Evolutionary conservation across 1,140 invertebrate species (phyloP).

Genomic region (Drosophila murphyi): DNA sequence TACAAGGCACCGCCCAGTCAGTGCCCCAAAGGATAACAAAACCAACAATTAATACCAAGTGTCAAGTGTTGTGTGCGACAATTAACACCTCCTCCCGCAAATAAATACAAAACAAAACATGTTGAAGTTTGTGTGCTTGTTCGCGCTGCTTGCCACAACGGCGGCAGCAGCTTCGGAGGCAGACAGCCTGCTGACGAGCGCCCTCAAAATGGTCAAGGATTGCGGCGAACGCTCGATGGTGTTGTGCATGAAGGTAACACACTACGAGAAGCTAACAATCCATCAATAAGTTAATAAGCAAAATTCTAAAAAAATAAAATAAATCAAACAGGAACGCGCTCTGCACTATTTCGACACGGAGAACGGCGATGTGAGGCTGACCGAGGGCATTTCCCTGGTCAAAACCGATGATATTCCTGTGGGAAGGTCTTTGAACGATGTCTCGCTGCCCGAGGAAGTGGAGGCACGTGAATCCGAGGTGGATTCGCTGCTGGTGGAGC

Average conservation of each 20-base stretch:
- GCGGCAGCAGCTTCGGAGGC: slow-evolving; percentile 75
- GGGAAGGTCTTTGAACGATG: slow-evolving; percentile 85
- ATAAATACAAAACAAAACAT: slow-evolving; percentile 81
- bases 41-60: slow-evolving; percentile 35
- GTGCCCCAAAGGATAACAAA: slow-evolving; percentile 46
- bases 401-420: slow-evolving; percentile 86
- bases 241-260: slow-evolving; percentile 89
- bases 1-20: slow-evolving; percentile 40
- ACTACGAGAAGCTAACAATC: too few relatives aligned
- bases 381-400: slow-evolving; percentile 89
- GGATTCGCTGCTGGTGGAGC: slow-evolving; percentile 90
- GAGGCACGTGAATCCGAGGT: slow-evolving; percentile 90
- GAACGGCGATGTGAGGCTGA: slow-evolving; percentile 86
- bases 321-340: slow-evolving; percentile 86
- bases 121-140: slow-evolving; percentile 84
- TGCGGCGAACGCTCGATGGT: slow-evolving; percentile 89
- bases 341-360: slow-evolving; percentile 88
- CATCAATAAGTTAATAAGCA: slow-evolving; percentile 2
- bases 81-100: background rate
- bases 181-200: slow-evolving; percentile 85
- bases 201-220: slow-evolving; percentile 88
- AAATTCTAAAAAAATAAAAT: background rate
- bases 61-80: slow-evolving; percentile 56
- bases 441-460: slow-evolving; percentile 88
- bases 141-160: slow-evolving; percentile 86